Evolutionary conservation across 2,113 vertebrate genomes (phyloP).

Genomic region (Romanogobio albipinnatus): DNA sequence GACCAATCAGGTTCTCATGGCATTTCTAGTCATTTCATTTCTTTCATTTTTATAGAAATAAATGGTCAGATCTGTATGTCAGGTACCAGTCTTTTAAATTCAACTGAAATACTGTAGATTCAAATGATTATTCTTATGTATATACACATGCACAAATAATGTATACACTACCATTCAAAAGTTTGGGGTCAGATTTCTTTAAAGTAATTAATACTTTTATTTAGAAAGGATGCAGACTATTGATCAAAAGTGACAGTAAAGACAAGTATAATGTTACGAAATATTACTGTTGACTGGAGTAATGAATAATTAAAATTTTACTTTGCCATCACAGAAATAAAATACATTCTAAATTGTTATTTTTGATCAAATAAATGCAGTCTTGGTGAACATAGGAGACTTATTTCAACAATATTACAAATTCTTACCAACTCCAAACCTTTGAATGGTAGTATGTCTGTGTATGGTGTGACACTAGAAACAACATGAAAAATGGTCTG

Average conservation of each 20-base stretch:
- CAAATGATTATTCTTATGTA: not conserved
- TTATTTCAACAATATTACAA: not conserved
- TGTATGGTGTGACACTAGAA: not conserved
- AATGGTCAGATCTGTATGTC: not conserved
- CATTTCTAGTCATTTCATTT: not conserved
- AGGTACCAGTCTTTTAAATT: not conserved
- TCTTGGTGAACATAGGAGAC: not conserved
- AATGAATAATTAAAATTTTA: not conserved
- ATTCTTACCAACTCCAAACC: not conserved
- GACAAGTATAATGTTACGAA: not conserved
- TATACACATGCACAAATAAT: not conserved
- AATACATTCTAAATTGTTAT: not conserved
- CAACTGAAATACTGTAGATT: not conserved
- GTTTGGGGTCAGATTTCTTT: not conserved
- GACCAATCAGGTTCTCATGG: not conserved
- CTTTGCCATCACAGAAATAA: not conserved
- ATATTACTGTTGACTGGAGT: not conserved
- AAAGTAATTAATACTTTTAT: not conserved
- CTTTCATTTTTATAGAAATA: not conserved
- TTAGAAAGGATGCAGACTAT: not conserved
- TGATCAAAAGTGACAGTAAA: not conserved
- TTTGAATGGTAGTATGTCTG: not conserved
- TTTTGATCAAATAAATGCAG: too few relatives aligned
- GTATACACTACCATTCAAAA: not conserved
- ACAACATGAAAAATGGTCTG: not conserved